Evolutionary conservation across 2,888 invertebrate species (phyloP).

Genomic region (Melanargia galathea): DNA sequence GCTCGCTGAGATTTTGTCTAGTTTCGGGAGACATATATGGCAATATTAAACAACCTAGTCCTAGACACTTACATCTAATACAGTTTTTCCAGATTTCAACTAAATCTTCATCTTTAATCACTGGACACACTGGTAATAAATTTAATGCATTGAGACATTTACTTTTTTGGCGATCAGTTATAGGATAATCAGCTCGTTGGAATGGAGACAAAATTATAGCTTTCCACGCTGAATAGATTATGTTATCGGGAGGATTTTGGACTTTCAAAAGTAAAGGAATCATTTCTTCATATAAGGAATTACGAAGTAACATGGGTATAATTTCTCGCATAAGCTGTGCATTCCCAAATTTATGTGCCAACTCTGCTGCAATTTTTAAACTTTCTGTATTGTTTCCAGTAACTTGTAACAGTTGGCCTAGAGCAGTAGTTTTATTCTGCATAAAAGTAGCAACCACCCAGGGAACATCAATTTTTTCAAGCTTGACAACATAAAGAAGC

Average conservation of each 20-base stretch:
- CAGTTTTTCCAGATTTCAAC: slow-evolving; percentile 76
- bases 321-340: slow-evolving; percentile 56
- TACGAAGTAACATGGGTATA: slow-evolving; percentile 60
- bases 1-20: slow-evolving; percentile 62
- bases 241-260: slow-evolving; percentile 59
- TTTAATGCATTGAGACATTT: slow-evolving; percentile 73
- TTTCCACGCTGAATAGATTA: slow-evolving; percentile 69
- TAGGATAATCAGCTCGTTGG: slow-evolving; percentile 74
- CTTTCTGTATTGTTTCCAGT: slow-evolving; percentile 61
- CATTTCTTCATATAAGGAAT: slow-evolving; percentile 66
- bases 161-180: slow-evolving; percentile 70
- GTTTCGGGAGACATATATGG: slow-evolving; percentile 71
- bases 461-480: slow-evolving; percentile 75
- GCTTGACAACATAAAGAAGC: slow-evolving; percentile 64
- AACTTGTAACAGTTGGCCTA: slow-evolving; percentile 67
- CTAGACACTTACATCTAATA: slow-evolving; percentile 69
- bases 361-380: slow-evolving; percentile 63
- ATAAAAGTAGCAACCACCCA: slow-evolving; percentile 72
- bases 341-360: slow-evolving; percentile 63
- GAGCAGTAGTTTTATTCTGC: slow-evolving; percentile 67
- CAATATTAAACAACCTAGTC: slow-evolving; percentile 71
- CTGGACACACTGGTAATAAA: slow-evolving; percentile 71
- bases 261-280: slow-evolving; percentile 67
- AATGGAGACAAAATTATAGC: slow-evolving; percentile 72
- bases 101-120: slow-evolving; percentile 72